Conservation (phyloP, 2,797 vertebrate genomes). For the Parauchenoglanis punctatus region DNA sequence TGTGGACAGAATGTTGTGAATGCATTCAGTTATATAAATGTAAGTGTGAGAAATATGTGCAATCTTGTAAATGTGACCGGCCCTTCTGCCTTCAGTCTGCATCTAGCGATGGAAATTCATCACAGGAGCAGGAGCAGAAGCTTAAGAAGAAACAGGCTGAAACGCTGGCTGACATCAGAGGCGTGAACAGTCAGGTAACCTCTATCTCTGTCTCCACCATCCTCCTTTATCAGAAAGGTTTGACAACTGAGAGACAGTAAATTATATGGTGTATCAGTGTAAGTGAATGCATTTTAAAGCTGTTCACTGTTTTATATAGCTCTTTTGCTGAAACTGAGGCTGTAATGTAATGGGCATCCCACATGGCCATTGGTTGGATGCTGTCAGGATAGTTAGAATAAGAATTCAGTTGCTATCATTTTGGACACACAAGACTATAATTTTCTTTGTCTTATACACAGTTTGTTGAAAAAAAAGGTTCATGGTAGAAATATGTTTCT, state of each 20-base stretch:
- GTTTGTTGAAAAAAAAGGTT: neutral
- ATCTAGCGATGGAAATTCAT: neutral
- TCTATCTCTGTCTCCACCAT: neutral
- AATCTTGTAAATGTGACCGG: conserved; percentile 3
- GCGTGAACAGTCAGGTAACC: conserved; percentile 55
- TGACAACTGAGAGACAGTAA: neutral
- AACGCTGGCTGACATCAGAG: conserved; percentile 83
- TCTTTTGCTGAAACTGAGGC: neutral
- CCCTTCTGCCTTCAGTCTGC: conserved; percentile 19
- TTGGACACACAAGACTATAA: neutral
- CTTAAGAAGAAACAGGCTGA: conserved; percentile 87
- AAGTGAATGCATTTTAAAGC: neutral
- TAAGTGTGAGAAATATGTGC: conserved; percentile 25
- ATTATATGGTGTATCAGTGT: neutral
- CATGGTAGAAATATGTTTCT: neutral
- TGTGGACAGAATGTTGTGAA: neutral
- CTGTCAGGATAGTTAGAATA: neutral
- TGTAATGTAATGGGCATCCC: neutral
- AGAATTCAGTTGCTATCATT: neutral
- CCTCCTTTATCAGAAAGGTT: neutral
- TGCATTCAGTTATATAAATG: conserved; percentile 17
- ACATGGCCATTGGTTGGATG: neutral
- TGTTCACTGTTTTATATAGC: neutral
- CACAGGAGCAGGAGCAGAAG: conserved; percentile 73
- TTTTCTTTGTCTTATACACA: neutral